Evolutionary conservation across 2,113 vertebrate genomes (phyloP).

Genomic region (Phainopepla nitens): DNA sequence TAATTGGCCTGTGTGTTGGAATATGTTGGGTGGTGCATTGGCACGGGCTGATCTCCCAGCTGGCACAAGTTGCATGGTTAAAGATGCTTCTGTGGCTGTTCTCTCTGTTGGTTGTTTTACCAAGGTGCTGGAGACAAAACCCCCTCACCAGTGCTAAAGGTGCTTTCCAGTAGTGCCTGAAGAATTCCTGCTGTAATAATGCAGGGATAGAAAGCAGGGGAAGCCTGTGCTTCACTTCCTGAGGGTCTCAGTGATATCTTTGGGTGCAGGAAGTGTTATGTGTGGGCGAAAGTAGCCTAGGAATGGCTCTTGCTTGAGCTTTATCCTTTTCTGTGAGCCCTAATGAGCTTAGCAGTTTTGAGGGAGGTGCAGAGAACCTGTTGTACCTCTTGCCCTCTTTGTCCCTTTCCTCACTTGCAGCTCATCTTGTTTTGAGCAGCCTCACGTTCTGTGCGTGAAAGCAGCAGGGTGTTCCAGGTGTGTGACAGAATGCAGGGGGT

Average conservation of each 20-base stretch:
- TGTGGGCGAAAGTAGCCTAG: neutral
- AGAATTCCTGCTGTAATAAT: neutral
- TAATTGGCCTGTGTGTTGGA: neutral
- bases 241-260: neutral
- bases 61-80: neutral
- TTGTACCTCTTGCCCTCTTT: neutral
- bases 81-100: neutral
- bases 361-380: neutral
- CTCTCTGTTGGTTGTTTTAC: neutral
- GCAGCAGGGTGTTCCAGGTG: neutral
- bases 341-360: slow-evolving; percentile 14
- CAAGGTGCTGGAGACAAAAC: neutral
- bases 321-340: slow-evolving; percentile 7
- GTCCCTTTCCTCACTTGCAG: neutral
- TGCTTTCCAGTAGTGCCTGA: neutral
- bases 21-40: neutral
- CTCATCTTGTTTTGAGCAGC: rapidly evolving
- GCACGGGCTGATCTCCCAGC: neutral
- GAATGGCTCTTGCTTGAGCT: slow-evolving; percentile 29
- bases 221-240: neutral
- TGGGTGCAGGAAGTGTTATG: neutral
- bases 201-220: rapidly evolving
- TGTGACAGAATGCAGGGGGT: neutral
- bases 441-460: rapidly evolving
- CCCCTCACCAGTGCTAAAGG: rapidly evolving